These are phyloP conservation scores for Saguinus midas DNA, from an alignment of 2,113 vertebrate genomes.

Conservation along the genomic window DNA sequence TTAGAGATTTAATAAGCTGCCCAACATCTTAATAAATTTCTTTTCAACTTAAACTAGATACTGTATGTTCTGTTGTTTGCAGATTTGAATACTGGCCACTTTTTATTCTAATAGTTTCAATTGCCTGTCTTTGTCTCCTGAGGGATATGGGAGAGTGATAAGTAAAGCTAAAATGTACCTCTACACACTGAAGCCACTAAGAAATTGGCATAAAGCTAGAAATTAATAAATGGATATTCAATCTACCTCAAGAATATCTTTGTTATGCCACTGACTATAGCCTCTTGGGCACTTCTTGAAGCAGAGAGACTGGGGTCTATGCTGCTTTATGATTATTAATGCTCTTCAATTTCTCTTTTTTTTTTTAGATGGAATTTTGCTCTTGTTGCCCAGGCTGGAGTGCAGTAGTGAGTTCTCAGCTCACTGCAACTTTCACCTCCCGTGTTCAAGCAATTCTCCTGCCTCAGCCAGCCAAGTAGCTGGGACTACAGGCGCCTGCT, in stretches of 20 bases:
- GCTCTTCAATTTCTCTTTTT: neutral
- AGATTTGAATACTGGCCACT: constrained; percentile 3
- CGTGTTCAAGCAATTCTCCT: too few relatives aligned
- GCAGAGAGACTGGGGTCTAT: neutral
- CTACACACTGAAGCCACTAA: neutral
- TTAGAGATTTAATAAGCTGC: neutral
- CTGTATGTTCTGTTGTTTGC: neutral
- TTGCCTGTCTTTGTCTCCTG: constrained; percentile 6
- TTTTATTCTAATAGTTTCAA: constrained; percentile 41
- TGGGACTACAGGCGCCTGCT: too few relatives aligned
- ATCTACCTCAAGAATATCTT: neutral
- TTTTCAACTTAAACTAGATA: constrained; percentile 7
- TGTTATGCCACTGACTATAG: neutral
- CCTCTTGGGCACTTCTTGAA: neutral
- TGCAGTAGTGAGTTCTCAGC: too few relatives aligned
- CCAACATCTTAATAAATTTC: constrained; percentile 38
- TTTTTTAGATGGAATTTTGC: too few relatives aligned
- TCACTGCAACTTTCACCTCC: too few relatives aligned
- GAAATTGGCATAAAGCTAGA: constrained; percentile 26
- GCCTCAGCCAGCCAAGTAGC: too few relatives aligned
- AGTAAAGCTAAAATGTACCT: constrained; percentile 34
- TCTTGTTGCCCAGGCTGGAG: too few relatives aligned
- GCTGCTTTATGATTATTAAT: neutral
- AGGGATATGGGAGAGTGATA: constrained; percentile 10
- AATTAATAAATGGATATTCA: neutral